A percentile compares a stretch with the other conserved stretches of the same genome.
Evolutionary conservation across 2,113 vertebrate genomes (phyloP).

Genomic region (Gulo gulo): DNA sequence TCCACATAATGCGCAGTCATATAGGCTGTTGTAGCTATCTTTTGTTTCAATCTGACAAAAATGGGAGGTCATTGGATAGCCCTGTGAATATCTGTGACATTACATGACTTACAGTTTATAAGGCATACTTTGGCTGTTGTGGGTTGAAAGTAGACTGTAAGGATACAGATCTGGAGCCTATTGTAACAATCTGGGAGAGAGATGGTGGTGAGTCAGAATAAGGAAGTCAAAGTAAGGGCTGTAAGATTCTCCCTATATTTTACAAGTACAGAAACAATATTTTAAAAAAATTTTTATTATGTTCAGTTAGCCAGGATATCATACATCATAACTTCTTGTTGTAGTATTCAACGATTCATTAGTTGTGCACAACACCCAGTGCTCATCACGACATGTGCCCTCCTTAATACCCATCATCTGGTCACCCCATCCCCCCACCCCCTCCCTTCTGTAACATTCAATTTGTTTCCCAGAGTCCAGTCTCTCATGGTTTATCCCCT

Average conservation of each 20-base stretch:
- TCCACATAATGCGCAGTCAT: fast-evolving
- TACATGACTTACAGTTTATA: neutral
- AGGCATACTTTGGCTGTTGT: neutral
- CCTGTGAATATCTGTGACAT: neutral
- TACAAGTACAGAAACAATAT: neutral
- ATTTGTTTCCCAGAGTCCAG: no score
- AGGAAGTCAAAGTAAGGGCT: neutral
- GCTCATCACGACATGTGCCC: no score
- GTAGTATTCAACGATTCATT: no score
- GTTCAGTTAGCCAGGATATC: no score
- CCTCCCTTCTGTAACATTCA: no score
- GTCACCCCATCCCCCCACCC: no score
- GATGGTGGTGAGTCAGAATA: neutral
- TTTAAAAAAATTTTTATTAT: neutral
- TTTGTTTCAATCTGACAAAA: neutral
- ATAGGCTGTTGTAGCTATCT: neutral
- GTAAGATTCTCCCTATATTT: neutral
- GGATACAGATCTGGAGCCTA: neutral
- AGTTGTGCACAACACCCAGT: no score
- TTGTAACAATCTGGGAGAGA: neutral
- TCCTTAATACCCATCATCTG: no score
- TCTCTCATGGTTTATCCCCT: no score
- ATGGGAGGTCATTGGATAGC: neutral
- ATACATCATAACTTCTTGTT: no score
- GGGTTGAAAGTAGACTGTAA: neutral